These are phyloP conservation scores for Sinhomidia bicolor DNA, from an alignment of 2,888 invertebrate genomes.

Conservation along the genomic window DNA sequence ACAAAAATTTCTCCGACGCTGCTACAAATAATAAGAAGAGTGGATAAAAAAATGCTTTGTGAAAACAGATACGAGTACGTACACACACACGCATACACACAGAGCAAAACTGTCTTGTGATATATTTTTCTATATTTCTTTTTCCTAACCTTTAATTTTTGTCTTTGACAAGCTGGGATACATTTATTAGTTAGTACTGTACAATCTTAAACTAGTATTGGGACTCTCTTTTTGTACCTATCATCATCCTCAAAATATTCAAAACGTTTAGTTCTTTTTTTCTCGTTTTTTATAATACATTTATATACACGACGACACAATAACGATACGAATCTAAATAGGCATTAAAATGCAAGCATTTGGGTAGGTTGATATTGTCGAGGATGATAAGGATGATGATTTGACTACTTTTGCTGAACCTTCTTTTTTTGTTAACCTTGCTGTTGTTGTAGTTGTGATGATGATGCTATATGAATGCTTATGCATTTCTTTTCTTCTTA, in stretches of 20 bases:
- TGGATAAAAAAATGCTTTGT: too few relatives aligned
- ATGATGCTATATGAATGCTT: background rate
- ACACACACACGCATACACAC: background rate
- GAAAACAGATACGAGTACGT: background rate
- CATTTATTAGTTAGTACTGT: too few relatives aligned
- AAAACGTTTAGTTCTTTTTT: background rate
- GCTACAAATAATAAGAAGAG: too few relatives aligned
- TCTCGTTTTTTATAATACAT: background rate
- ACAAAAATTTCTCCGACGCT: slow-evolving; percentile 33
- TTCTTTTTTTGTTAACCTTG: slow-evolving; percentile 20
- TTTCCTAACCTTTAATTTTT: too few relatives aligned
- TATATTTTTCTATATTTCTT: too few relatives aligned
- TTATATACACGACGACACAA: background rate
- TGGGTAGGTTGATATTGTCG: slow-evolving; percentile 53
- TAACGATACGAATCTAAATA: background rate
- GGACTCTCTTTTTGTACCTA: background rate
- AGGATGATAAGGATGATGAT: slow-evolving; percentile 53
- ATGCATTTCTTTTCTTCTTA: slow-evolving; percentile 32
- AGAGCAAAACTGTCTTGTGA: too few relatives aligned
- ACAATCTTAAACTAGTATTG: too few relatives aligned
- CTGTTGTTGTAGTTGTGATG: background rate
- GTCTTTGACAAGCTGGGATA: too few relatives aligned
- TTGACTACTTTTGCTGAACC: slow-evolving; percentile 58
- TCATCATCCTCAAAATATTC: background rate
- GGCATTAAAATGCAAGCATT: slow-evolving; percentile 31